Evolutionary conservation across 2,888 invertebrate genomes (phyloP), one percentile per base, ranked within the genome.

Genomic region (Melanotus villosus): DNA sequence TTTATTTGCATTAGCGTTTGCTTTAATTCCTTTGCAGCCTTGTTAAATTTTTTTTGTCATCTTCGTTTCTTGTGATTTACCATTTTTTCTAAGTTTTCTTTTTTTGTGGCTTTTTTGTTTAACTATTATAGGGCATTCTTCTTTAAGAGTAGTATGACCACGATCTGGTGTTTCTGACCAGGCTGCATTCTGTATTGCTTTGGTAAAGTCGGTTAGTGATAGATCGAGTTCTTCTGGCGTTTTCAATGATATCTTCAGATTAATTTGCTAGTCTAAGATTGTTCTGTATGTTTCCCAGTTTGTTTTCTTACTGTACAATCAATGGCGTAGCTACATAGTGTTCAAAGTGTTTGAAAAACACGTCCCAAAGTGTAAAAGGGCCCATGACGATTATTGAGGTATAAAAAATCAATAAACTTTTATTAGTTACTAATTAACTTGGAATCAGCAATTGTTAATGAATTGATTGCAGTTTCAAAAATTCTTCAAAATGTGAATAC

Each of bases 161-260:
- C 21, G n/a, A n/a, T 52, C 23, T 19, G 52, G 52, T 23, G 23
- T 52, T 18, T 19, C 52, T 52, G 52, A n/a, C 10, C 52, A 52
- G 2, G 45, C 45, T 12, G 21, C 45, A 19, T 9, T 45, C 21
- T 52, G 45, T 14, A 45, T 45, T 14, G 16, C n/a, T 45, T 45
- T 21, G 2, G 45, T 45, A 4, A 45, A 21, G 2, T 45, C 16
- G 9, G 21, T 16, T 45, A 45, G 6, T 21, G 45, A 5, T 19
- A 21, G 4, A 36, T 36, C 9, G n/a, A 36, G 9, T 36, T 36
- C 36, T 36, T 36, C 36, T 16, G 45, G 45, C 3, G 45, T 45
- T 16, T 45, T 45, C 6, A 45, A 16, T 7, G 45, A 7, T 19
- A 14, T 21, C 2, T 45, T 45, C 16, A 14, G 10, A 16, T 45